phyloP scores from a whole-genome alignment of 2,113 vertebrate genomes.

The Laticauda laticaudata region DNA sequence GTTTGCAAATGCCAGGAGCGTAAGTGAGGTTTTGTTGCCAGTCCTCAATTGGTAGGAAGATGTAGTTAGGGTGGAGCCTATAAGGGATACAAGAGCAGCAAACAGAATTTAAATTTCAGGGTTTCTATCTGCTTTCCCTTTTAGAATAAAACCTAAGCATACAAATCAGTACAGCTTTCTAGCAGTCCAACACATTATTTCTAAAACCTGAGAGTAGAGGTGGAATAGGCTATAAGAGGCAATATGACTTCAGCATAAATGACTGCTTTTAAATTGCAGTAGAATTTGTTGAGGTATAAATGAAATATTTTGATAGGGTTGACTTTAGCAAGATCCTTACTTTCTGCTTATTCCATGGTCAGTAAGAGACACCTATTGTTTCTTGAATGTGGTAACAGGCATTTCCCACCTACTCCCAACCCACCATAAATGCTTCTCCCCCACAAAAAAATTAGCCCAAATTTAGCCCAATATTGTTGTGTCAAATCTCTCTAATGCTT shows the following conservation, averaged over 20 bases:
- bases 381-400: background rate
- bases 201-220: background rate
- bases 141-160: background rate
- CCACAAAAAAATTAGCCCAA: background rate
- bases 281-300: background rate
- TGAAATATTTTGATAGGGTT: background rate
- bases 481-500: background rate
- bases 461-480: background rate
- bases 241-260: background rate
- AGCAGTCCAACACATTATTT: background rate
- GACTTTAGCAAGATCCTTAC: background rate
- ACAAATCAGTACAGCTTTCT: background rate
- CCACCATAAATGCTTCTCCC: background rate
- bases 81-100: background rate
- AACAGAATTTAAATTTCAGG: background rate
- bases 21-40: background rate
- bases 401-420: background rate
- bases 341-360: background rate
- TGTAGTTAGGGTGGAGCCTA: background rate
- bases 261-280: background rate
- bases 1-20: constrained; percentile 19
- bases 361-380: background rate
- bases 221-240: background rate
- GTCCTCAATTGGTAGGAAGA: constrained; percentile 7
- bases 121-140: background rate